Conservation (phyloP, 2,113 vertebrate species). For the Numida meleagris region DNA sequence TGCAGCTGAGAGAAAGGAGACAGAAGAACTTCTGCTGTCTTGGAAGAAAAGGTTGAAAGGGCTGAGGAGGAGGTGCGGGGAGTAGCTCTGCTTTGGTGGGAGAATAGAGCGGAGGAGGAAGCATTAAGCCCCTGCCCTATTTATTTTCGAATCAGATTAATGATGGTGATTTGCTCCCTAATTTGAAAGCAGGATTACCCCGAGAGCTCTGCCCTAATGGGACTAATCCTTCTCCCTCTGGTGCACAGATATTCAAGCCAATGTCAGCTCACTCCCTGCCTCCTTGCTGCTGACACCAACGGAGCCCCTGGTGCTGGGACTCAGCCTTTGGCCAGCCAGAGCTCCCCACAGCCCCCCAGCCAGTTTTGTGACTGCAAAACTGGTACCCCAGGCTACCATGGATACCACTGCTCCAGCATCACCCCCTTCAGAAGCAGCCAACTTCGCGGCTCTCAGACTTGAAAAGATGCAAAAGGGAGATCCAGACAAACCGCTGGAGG, state of each 20-base stretch:
- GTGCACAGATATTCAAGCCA: background rate
- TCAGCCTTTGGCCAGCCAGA: background rate
- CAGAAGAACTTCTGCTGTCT: background rate
- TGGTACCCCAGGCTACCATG: background rate
- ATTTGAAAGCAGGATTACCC: background rate
- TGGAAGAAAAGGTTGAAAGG: background rate
- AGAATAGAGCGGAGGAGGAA: background rate
- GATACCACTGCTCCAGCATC: background rate
- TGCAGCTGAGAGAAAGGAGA: fast-evolving
- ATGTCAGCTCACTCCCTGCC: background rate
- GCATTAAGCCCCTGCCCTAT: background rate
- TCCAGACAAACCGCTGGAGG: background rate
- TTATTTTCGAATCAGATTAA: slow-evolving; percentile 24
- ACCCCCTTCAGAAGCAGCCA: background rate
- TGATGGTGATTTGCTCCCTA: slow-evolving; percentile 3
- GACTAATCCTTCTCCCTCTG: background rate
- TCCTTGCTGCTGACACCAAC: background rate
- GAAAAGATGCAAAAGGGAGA: background rate
- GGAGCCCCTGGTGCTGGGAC: background rate
- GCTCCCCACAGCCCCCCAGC: background rate
- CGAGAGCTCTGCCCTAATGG: background rate
- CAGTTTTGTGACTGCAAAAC: fast-evolving
- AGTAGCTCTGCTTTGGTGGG: background rate
- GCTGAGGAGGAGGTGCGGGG: background rate
- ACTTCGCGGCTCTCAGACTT: background rate